These are phyloP conservation scores for Pyrrhosoma nymphula DNA, from an alignment of 2,888 invertebrate species.

Conservation along the genomic window DNA sequence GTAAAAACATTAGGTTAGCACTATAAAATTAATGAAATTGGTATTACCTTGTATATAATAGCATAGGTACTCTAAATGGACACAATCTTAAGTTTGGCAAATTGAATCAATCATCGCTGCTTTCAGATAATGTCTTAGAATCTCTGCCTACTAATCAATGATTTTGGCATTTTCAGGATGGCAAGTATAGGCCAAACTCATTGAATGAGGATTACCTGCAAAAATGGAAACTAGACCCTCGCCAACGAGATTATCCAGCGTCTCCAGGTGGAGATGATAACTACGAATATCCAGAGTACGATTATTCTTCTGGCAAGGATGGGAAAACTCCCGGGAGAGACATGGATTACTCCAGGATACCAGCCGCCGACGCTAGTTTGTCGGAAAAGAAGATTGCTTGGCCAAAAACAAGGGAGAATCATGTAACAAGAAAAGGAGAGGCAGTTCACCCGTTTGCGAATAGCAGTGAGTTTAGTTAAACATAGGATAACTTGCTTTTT, in stretches of 20 bases:
- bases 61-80: too few relatives aligned
- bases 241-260: slow-evolving; percentile 37
- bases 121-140: too few relatives aligned
- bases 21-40: not conserved
- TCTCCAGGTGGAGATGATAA: slow-evolving; percentile 32
- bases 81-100: too few relatives aligned
- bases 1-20: too few relatives aligned
- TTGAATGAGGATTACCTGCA: slow-evolving; percentile 40
- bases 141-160: not conserved
- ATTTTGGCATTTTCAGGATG: slow-evolving; percentile 23
- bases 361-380: not conserved
- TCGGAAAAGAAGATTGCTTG: slow-evolving; percentile 31
- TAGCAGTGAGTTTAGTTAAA: slow-evolving; percentile 25
- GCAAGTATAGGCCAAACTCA: slow-evolving; percentile 9
- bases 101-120: too few relatives aligned
- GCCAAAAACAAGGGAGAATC: slow-evolving; percentile 49
- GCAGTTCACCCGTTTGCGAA: slow-evolving; percentile 44
- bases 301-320: slow-evolving; percentile 41
- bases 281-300: slow-evolving; percentile 26
- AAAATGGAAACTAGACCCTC: slow-evolving; percentile 38
- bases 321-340: slow-evolving; percentile 42
- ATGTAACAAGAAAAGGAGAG: slow-evolving; percentile 56
- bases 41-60: not conserved
- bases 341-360: slow-evolving; percentile 20
- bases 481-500: not conserved